Percentiles rank a stretch among this genome's conserved stretches.
These are phyloP conservation scores for Netelia melanura DNA, from an alignment of 2,888 invertebrate species.

Conservation along the genomic window DNA sequence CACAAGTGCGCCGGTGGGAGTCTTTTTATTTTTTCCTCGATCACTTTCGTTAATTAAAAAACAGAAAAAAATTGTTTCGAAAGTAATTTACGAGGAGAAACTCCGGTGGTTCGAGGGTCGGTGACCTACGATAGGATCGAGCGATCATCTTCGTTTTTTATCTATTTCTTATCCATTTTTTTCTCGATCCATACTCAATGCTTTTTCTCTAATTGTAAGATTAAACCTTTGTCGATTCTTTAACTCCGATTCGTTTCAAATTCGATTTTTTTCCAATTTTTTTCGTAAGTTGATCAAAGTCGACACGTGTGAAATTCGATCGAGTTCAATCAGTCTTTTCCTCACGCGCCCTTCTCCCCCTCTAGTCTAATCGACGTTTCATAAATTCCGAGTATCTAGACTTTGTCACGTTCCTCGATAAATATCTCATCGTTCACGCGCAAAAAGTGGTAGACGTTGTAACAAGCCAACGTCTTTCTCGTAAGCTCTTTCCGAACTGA, in stretches of 20 bases:
- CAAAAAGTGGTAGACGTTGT: slow-evolving; percentile 15
- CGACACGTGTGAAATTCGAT: slow-evolving; percentile 28
- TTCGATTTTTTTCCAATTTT: neutral
- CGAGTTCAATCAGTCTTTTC: neutral
- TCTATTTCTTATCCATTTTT: neutral
- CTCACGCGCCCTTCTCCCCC: slow-evolving; percentile 11
- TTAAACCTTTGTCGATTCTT: neutral
- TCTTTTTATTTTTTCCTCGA: slow-evolving; percentile 34
- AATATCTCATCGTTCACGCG: slow-evolving; percentile 27
- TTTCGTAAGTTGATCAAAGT: neutral
- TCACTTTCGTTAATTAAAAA: slow-evolving; percentile 17
- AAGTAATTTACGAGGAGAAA: slow-evolving; percentile 40
- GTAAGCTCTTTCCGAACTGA: neutral
- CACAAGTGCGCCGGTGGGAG: slow-evolving; percentile 20
- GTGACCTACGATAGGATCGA: slow-evolving; percentile 26
- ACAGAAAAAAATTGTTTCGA: slow-evolving; percentile 31
- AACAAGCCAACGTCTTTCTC: neutral
- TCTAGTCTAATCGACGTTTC: slow-evolving; percentile 45
- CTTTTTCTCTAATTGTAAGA: neutral
- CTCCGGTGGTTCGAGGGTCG: slow-evolving; percentile 6
- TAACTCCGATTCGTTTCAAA: too few species aligned
- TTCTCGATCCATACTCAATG: neutral
- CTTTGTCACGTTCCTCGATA: slow-evolving; percentile 44
- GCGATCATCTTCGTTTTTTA: neutral
- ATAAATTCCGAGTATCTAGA: slow-evolving; percentile 32